Base-by-base conservation (phyloP, 2,888 invertebrate genomes). In the Zaprionus lineosus region DNA sequence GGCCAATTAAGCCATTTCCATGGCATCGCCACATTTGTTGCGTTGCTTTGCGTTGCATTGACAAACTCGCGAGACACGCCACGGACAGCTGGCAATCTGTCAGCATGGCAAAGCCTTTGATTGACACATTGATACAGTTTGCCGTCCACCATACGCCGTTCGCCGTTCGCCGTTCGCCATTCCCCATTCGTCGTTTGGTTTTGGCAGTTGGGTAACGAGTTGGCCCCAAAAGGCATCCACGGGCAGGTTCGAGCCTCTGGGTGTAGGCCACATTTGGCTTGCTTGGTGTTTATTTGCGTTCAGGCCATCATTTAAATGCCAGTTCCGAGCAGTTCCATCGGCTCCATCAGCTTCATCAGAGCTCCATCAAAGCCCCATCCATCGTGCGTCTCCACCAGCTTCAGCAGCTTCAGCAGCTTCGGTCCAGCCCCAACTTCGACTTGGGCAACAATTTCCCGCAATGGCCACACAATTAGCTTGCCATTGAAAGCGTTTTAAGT, bases 101-200 rank as follows among this genome's bases (percentile, higher is more conserved):
- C 73, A 74, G 56, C 36, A 11, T 52, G 21, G 36, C 39, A 31
- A 56, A 47, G 58, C 28, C 37, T 52, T 57, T 83, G 78, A 61
- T 84, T 78, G 78, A 81, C 78, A 81, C 81, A 84, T 78, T 84
- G 81, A 78, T 70, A 76, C 67, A 84, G 61, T 71, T 77, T 57
- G n/a, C n/a, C n/a, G n/a, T n/a, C n/a, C n/a, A n/a, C n/a, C n/a
- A n/a, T n/a, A n/a, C n/a, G n/a, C n/a, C n/a, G n/a, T n/a, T n/a
- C n/a, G n/a, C n/a, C n/a, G n/a, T n/a, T n/a, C n/a, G n/a, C n/a
- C n/a, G n/a, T n/a, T n/a, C n/a, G n/a, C n/a, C n/a, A n/a, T n/a
- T n/a, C n/a, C n/a, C n/a, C n/a, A n/a, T n/a, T n/a, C 5, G 18
- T 55, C 8, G 28, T 33, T 60, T 24, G 26, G 21, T 51, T 52